Conservation (phyloP, 1,140 invertebrate species). For the Drosophila nigromelanica region DNA sequence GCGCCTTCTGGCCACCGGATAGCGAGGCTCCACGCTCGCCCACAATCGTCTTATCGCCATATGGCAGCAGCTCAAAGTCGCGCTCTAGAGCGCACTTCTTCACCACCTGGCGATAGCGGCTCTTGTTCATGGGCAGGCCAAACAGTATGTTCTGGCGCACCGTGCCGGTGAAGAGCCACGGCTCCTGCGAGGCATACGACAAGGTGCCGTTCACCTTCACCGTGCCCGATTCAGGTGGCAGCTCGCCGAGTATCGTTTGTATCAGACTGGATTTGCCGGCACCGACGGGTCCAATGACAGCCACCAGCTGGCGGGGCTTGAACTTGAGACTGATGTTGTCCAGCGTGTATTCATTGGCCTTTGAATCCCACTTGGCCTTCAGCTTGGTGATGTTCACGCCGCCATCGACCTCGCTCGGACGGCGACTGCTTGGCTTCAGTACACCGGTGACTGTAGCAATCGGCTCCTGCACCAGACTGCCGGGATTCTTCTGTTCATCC, state of each 20-base stretch:
- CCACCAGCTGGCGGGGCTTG: slow-evolving; percentile 87
- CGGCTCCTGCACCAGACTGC: slow-evolving; percentile 43
- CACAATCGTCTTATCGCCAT: slow-evolving; percentile 94
- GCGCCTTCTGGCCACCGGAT: slow-evolving; percentile 95
- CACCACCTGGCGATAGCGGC: slow-evolving; percentile 90
- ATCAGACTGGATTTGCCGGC: slow-evolving; percentile 92
- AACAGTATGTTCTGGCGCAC: slow-evolving; percentile 96
- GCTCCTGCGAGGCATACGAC: slow-evolving; percentile 96
- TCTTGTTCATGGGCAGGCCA: slow-evolving; percentile 89
- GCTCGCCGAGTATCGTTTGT: slow-evolving; percentile 91
- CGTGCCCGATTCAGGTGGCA: slow-evolving; percentile 88
- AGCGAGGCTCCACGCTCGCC: slow-evolving; percentile 93
- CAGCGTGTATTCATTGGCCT: slow-evolving; percentile 84
- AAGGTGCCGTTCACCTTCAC: slow-evolving; percentile 90
- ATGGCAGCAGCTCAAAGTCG: slow-evolving; percentile 91
- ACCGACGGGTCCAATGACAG: slow-evolving; percentile 90
- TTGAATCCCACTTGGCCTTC: slow-evolving; percentile 76
- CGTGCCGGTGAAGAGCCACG: slow-evolving; percentile 93
- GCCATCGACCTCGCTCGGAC: slow-evolving; percentile 52
- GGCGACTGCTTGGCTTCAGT: slow-evolving; percentile 59
- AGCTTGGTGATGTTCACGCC: slow-evolving; percentile 67
- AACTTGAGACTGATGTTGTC: slow-evolving; percentile 88
- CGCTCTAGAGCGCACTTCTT: slow-evolving; percentile 89
- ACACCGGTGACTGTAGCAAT: slow-evolving; percentile 50
- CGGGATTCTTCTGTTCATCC: slow-evolving; percentile 60